Evolutionary conservation across 2,888 invertebrate species (phyloP), one percentile per base, ranked within the genome.

Genomic region (Isoperla grammatica): DNA sequence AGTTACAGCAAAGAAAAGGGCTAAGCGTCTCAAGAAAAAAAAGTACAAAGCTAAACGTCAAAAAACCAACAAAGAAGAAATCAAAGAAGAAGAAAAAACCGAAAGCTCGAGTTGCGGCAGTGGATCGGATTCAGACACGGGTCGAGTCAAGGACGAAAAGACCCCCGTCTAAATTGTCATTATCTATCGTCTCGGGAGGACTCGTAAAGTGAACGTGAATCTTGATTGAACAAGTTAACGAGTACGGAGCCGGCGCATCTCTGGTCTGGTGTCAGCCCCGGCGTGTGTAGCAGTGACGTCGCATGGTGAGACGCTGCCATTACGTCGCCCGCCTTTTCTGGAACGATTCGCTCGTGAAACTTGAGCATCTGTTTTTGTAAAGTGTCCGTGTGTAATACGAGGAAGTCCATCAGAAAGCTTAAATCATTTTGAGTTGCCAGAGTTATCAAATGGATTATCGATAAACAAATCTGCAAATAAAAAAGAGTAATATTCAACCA

Each of bases 1-100:
- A 69, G 83, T 81, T 71, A 95, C 95, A 3, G 91, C 92, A 0
- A 97, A 95, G 71, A 96, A 94, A 72, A 79, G 97, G 67, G 89
- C 89, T 0, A 98, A 96, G 72, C 81, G 96, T 55, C 71, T 87
- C 59, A 92, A 89, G 71, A 88, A 82, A 71, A 93, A 90, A 70
- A 79, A 83, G 72, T 80, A 76, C 48, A 75, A 75, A 66, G 68
- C 71, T 55, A 70, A 68, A 63, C 61, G 62, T 62, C 49, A 53
- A 59, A 65, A 69, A 71, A 71, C 69, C 71, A 70, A 70, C 69
- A 66, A 71, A 69, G 69, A 61, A 65, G 67, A 64, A 67, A 69
- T 70, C 70, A 72, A 70, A 13, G 35, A 20, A 54, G 61, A 62
- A 46, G 46, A 29, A 29, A 46, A 62, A 55, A 63, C 66, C 63